Conservation (phyloP, 1,140 invertebrate genomes). For the Fopius arisanus region DNA sequence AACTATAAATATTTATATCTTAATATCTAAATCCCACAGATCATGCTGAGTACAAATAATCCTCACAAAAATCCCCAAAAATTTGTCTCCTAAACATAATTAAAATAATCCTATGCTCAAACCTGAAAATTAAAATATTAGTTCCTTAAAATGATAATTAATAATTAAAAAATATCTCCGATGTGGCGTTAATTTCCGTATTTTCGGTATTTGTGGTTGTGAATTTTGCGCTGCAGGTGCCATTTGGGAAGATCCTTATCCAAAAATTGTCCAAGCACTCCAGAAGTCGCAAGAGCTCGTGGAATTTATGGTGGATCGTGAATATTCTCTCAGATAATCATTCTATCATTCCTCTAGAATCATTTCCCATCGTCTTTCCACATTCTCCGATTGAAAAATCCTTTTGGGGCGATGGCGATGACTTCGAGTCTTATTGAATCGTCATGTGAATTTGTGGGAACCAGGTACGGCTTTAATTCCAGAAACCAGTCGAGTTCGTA, state of each 20-base stretch:
- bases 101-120: not conserved
- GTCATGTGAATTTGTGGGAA: slow-evolving; percentile 51
- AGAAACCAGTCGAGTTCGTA: slow-evolving; percentile 23
- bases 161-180: not conserved
- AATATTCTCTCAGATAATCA: not conserved
- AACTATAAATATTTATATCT: not conserved
- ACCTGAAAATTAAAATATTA: not conserved
- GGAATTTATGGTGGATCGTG: not conserved
- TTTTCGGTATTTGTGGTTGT: not conserved
- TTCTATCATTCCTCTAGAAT: not conserved
- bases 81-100: not conserved
- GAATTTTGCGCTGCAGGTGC: not conserved
- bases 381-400: not conserved
- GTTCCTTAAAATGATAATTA: not conserved
- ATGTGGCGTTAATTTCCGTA: not conserved
- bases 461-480: slow-evolving; percentile 57
- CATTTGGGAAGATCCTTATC: not conserved
- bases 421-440: not conserved
- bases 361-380: not conserved
- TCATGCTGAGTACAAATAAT: not conserved
- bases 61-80: not conserved
- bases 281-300: not conserved
- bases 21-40: not conserved
- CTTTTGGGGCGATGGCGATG: not conserved
- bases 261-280: not conserved